phyloP scores from a whole-genome alignment of 2,113 vertebrate genomes.

The Varanus komodoensis region DNA sequence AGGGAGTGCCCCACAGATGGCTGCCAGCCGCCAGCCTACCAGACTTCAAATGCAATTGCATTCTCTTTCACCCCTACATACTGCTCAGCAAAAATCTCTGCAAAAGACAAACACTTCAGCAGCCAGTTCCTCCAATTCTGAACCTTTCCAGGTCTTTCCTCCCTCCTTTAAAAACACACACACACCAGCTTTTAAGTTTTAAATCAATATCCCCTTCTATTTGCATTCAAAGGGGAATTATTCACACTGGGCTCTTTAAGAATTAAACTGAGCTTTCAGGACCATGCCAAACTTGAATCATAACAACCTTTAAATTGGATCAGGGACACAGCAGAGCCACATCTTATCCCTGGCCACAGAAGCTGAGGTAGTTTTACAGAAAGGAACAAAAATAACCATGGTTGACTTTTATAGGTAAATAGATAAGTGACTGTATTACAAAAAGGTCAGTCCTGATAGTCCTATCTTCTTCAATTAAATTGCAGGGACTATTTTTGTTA shows the following conservation, averaged over 20 bases:
- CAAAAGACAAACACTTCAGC: constrained; percentile 64
- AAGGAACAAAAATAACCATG: not conserved
- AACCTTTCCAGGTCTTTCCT: constrained; percentile 48
- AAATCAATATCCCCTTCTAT: constrained; percentile 74
- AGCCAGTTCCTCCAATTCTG: constrained; percentile 62
- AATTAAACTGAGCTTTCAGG: constrained; percentile 71
- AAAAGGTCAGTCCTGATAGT: not conserved
- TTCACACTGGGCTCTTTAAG: constrained; percentile 72
- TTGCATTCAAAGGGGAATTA: constrained; percentile 72
- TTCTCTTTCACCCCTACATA: constrained; percentile 36
- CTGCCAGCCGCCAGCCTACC: constrained; percentile 54
- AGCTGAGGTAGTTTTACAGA: not conserved
- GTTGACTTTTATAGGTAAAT: not conserved
- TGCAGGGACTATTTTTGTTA: not conserved
- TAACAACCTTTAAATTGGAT: constrained; percentile 70
- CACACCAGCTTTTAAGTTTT: constrained; percentile 74
- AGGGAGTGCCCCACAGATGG: constrained; percentile 14
- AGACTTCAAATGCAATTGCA: constrained; percentile 45
- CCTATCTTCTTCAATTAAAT: not conserved
- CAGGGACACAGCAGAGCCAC: constrained; percentile 64
- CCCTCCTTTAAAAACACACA: constrained; percentile 62
- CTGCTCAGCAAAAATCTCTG: constrained; percentile 57
- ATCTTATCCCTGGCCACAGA: constrained; percentile 66
- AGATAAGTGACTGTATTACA: not conserved
- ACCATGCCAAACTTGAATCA: constrained; percentile 72